Conservation (phyloP, 1,140 invertebrate genomes). For the Coenobita brevimanus region DNA sequence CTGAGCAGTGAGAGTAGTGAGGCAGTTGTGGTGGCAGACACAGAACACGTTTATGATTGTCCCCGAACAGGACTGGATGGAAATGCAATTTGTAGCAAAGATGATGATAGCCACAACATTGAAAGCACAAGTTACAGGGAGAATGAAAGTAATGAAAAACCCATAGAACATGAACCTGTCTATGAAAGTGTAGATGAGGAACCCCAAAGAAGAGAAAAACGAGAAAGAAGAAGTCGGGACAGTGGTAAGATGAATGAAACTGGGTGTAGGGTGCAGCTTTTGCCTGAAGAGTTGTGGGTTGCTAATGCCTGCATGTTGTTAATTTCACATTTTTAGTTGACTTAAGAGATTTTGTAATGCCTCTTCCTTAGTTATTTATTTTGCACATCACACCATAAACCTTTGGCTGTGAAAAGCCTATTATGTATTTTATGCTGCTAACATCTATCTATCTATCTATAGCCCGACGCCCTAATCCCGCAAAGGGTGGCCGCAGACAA, state of each 20-base stretch:
- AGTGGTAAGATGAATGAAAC: conserved; percentile 45
- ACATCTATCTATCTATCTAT: no score
- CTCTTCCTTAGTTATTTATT: no score
- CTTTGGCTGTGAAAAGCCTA: no score
- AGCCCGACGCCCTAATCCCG: no score
- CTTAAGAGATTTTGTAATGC: no score
- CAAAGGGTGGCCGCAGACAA: no score
- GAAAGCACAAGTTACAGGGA: no score
- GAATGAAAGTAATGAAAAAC: neutral
- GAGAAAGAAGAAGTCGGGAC: conserved; percentile 30
- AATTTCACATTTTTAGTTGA: no score
- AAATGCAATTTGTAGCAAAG: neutral
- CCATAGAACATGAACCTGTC: conserved; percentile 32
- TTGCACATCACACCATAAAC: no score
- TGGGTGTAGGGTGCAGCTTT: neutral
- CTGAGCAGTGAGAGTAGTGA: neutral
- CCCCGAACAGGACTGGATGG: neutral
- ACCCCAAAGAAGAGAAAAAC: conserved; percentile 25
- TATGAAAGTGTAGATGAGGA: conserved; percentile 53
- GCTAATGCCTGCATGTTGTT: neutral
- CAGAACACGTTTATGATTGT: conserved; percentile 34
- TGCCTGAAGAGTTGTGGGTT: neutral
- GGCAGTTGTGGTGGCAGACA: neutral
- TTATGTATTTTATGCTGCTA: no score
- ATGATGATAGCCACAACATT: no score